Evolutionary conservation across 1,140 invertebrate genomes (phyloP), one percentile per base, ranked within the genome.

Genomic region (Micrasema longulum): DNA sequence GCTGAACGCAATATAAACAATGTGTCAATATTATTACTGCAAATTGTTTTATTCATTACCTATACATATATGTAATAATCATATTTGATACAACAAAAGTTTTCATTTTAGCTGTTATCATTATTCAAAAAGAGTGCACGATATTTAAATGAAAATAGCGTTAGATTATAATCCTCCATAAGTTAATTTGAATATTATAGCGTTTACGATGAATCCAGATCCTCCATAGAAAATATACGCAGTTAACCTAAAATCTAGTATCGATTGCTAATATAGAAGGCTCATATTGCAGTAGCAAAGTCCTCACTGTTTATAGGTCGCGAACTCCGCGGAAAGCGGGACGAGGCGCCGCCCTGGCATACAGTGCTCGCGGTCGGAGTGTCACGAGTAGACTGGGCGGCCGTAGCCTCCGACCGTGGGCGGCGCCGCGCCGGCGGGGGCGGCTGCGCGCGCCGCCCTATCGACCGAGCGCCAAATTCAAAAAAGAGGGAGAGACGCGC

Each of bases 401-500:
- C n/a, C 36, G 38, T 36, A 16, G 52, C 16, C 38, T 16, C 11
- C n/a, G 31, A 43, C 35, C 45, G 52, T 52, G 2, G 18, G 36
- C n/a, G 12, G 20, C 12, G 36, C 14, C 52, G 26, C 16, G 35
- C 5, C 57, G 36, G 22, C 22, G 16, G 69, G 12, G 45, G 45
- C 7, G 7, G 16, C 41, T 26, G 16, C 62, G n/a, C 31, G 62
- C 48, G 52, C 3, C 31, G 20, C 63, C 45, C 43, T 65, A 48
- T 65, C 63, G 63, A 65, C 47, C 63, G 43, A 16, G 43, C 63
- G 63, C 53, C 53, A 57, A 57, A 57, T 57, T 57, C 53, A 57
- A 57, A 57, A 57, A 57, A 57, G 31, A 38, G 31, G 48, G 53
- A 57, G 53, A 57, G 53, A 57, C 53, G 53, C 53, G 53, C 16